A percentile compares a stretch with the other conserved stretches of the same genome.
Evolutionary conservation across 2,888 invertebrate genomes (phyloP).

Genomic region (Agriotes lineatus): DNA sequence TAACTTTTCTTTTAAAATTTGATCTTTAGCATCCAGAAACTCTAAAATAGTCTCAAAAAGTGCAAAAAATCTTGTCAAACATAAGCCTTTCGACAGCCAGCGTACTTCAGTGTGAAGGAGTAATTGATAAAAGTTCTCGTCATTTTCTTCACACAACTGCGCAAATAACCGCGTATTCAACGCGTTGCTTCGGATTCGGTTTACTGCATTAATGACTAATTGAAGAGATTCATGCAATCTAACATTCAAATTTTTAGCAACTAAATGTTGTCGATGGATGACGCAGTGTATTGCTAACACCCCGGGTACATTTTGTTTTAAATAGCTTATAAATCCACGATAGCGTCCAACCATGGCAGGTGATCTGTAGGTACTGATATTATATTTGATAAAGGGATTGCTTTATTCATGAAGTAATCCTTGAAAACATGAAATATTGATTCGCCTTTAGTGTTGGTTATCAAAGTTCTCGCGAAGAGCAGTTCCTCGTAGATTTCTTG

Average conservation of each 20-base stretch:
- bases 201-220: conserved; percentile 47
- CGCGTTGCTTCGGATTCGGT: conserved; percentile 46
- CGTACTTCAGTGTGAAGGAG: conserved; percentile 49
- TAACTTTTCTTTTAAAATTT: conserved; percentile 28
- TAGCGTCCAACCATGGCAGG: conserved; percentile 56
- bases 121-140: conserved; percentile 49
- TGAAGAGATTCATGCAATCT: conserved; percentile 42
- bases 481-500: conserved; percentile 58
- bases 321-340: conserved; percentile 57
- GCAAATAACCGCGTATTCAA: conserved; percentile 52
- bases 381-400: conserved; percentile 52
- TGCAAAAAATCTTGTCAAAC: conserved; percentile 46
- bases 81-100: conserved; percentile 52
- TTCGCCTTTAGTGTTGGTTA: conserved; percentile 59
- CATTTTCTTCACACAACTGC: conserved; percentile 53
- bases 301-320: conserved; percentile 52
- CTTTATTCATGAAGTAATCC: conserved; percentile 48
- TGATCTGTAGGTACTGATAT: conserved; percentile 57
- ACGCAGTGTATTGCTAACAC: conserved; percentile 51
- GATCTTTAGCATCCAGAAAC: conserved; percentile 44
- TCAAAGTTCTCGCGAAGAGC: conserved; percentile 57
- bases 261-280: conserved; percentile 51
- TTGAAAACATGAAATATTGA: conserved; percentile 55
- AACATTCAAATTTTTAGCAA: conserved; percentile 46
- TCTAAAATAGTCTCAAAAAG: conserved; percentile 40